These are phyloP conservation scores for Xyrichtys novacula DNA, from an alignment of 2,797 vertebrate species.

Conservation along the genomic window DNA sequence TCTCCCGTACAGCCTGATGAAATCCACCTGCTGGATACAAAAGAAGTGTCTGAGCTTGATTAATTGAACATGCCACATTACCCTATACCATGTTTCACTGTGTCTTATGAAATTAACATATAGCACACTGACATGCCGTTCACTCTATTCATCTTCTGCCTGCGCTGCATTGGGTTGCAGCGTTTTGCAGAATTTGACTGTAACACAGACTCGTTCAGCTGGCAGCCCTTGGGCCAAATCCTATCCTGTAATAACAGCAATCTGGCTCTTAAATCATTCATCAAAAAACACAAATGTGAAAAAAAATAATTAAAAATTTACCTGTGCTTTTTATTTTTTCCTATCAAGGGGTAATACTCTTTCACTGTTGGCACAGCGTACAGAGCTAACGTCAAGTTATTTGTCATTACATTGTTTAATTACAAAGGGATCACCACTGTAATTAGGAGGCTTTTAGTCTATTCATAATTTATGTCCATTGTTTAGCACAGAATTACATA, in stretches of 20 bases:
- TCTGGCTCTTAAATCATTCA: background rate
- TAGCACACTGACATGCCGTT: background rate
- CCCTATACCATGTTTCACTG: conserved; percentile 16
- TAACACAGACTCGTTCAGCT: background rate
- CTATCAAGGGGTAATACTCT: background rate
- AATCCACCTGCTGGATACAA: conserved; percentile 10
- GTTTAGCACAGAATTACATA: background rate
- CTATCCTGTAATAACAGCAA: background rate
- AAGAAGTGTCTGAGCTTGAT: conserved; percentile 12
- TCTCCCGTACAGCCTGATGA: background rate
- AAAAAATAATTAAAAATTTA: background rate
- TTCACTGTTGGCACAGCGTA: background rate
- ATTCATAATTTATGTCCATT: background rate
- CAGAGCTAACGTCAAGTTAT: background rate
- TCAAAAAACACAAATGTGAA: background rate
- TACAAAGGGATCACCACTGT: background rate
- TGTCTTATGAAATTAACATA: conserved; percentile 5
- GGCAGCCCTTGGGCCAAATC: background rate
- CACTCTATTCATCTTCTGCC: background rate
- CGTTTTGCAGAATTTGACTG: background rate
- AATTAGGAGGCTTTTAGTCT: background rate
- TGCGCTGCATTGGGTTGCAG: background rate
- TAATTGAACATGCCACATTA: conserved; percentile 32
- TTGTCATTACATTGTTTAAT: background rate
- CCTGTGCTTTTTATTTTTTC: background rate